A percentile compares a stretch with the other conserved stretches of the same genome.
These are phyloP conservation scores for Pollenia griseotomentosa DNA, from an alignment of 2,888 invertebrate species.

Conservation along the genomic window DNA sequence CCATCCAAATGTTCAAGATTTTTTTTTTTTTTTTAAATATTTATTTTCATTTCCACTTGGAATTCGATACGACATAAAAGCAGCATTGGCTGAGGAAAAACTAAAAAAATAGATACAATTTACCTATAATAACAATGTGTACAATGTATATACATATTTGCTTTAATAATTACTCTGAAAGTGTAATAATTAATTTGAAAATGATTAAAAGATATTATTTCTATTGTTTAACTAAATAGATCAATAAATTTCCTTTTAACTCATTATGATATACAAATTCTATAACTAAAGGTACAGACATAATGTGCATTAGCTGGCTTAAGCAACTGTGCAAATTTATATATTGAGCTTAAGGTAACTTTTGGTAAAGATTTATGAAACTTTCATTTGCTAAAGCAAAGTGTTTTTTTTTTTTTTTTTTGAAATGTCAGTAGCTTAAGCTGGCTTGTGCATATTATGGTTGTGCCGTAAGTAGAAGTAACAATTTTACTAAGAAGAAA, in stretches of 20 bases:
- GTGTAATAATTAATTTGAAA: constrained; percentile 16
- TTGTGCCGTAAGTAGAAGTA: too few species aligned
- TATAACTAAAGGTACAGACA: too few species aligned
- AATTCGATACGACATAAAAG: constrained; percentile 81
- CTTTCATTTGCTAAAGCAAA: too few species aligned
- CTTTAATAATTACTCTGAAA: neutral
- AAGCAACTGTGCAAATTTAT: too few species aligned
- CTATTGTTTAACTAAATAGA: neutral
- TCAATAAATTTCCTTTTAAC: neutral
- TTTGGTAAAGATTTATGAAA: too few species aligned
- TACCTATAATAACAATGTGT: constrained; percentile 33
- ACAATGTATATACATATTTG: neutral
- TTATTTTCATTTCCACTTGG: constrained; percentile 73
- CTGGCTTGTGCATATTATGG: too few species aligned
- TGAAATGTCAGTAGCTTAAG: too few species aligned
- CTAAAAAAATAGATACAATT: constrained; percentile 60
- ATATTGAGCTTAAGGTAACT: too few species aligned
- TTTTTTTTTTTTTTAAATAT: constrained; percentile 37
- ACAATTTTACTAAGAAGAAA: too few species aligned
- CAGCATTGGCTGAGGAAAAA: constrained; percentile 60
- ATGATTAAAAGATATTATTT: neutral
- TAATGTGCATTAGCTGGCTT: too few species aligned
- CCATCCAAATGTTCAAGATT: constrained; percentile 49
- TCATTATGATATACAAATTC: neutral
- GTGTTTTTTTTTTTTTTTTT: too few species aligned